Base-by-base conservation (phyloP, 2,113 vertebrate genomes). In the Salminus brasiliensis region DNA sequence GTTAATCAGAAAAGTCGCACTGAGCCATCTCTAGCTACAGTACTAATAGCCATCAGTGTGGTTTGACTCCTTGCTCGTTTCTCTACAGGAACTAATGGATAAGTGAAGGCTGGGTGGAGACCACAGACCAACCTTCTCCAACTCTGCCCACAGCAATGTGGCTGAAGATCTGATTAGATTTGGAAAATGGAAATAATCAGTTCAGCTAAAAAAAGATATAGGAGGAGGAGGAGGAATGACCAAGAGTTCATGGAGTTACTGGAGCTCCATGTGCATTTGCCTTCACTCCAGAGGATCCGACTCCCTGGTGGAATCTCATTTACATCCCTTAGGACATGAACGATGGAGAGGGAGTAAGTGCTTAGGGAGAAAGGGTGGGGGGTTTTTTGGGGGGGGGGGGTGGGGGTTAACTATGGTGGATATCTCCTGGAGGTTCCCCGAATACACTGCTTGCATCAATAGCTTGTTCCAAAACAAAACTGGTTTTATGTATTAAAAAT, bases 351-450 rank as follows among this genome's bases (percentile, higher is more conserved):
- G 78, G 85, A 81, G 68, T 81, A 85, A 83, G 84, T 83, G 82
- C 65, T 79, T 81, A 88, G 52, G 81, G 77, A 81, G 85, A 76
- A 78, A 74, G 87, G 75, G 83, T 80, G 86, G 86, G 87, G 87
- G 87, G 88, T n/a, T n/a, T n/a, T n/a, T n/a, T n/a, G 83, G 81
- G 86, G 86, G 87, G 87, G 87, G 88, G 89, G 91, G 82, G 84
- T 9, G 88, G 89, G 91, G 82, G 84, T 9, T 27, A 32, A 11
- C 52, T 76, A 63, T 72, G 36, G 57, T 18, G n/a, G 49, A 81
- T 65, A 77, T 72, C 59, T 77, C 47, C 45, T 52, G 59, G 63
- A 66, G 39, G 47, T 13, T 43, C 11, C 25, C 30, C 18, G n/a
- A n/a, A 36, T 63, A 21, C 18, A 36, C 5, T 39, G 18, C 32